Base-by-base conservation (phyloP, 2,797 vertebrate genomes). In the Meriones psammophilus region DNA sequence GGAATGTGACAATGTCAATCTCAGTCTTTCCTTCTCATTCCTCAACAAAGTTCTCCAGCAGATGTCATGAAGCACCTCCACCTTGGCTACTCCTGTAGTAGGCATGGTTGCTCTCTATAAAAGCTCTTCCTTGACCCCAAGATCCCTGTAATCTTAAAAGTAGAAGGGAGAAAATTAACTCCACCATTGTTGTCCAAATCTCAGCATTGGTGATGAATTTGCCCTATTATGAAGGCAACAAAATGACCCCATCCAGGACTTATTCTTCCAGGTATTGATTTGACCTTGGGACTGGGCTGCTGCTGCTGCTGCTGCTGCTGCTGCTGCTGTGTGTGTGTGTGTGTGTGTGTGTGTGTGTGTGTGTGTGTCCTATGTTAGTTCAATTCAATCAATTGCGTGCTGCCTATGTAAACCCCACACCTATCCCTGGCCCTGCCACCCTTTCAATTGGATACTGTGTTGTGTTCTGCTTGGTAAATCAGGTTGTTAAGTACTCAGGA, bases 401-500 rank as follows among this genome's bases (percentile, higher is more conserved):
- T 78, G 84, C 80, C 73, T 94, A 78, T 92, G 96, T 96, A 84
- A 88, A 42, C 56, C 56, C 56, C 74, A 77, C 7, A 6, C 42
- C 8, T 12, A 30, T 58, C 10, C 10, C 24, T 74, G 12, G 78
- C 80, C 15, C 85, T 89, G 92, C 89, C 39, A 76, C 79, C 76
- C 84, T 95, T 96, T 96, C 93, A 88, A 85, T 89, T 92, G 92
- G 71, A 92, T 26, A 64, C 56, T 84, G 33, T 68, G 4, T 73
- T 30, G 5, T 58, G 68, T 95, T 95, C 87, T 95, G 78, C 94
- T 77, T 68, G 42, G 76, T 33, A 68, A 88, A 84, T 95, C 74
- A 50, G 46, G 69, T 0, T n/a, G 71, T 76, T 74, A 87, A 93
- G 78, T 83, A 85, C 69, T 90, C 50, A 3, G 15, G 46, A 54